Base-by-base conservation (phyloP, 2,888 invertebrate species). In the Drosophila infuscata region DNA sequence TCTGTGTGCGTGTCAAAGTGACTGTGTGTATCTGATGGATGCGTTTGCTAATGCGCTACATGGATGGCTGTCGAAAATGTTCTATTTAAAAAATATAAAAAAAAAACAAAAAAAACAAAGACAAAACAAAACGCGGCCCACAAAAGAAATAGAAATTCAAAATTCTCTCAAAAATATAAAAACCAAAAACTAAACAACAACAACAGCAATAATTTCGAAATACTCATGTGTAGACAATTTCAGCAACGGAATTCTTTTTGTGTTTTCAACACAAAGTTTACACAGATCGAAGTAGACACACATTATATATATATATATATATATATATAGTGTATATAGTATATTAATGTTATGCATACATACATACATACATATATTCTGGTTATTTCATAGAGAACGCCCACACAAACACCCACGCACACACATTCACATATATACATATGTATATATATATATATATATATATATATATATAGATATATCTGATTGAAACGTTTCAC, bases 261-360 rank as follows among this genome's bases (percentile, higher is more conserved):
- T 76, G 70, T 81, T 81, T 81, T 81, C 49, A 81, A 73, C 68
- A 72, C 68, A 74, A 76, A 65, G 62, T 66, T 77, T 75, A 77
- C 74, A 78, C 38, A 71, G 60, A 71, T 70, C 43, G 51, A 52
- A 52, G 52, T 61, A 69, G 62, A 67, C 53, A 71, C 20, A 70
- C 25, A 68, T 33, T 30, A 54, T 54, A 53, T 46, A 25, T 25
- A 25, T 25, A 25, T 25, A 25, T 25, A 25, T 25, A 25, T 25
- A 25, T 25, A 3, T 25, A 25, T 81, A 60, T 29, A 36, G 54
- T 54, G 36, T 54, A 8, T 54, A 29, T 29, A 38, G 35, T 35
- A 25, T 65, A 59, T 65, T 58, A 58, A 38, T 56, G 48, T 57
- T 49, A 43, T 52, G 30, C 51, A 63, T 52, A 64, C 25, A 25